phyloP scores from a whole-genome alignment of 2,113 vertebrate species.

The Orientallactaga bullata region DNA sequence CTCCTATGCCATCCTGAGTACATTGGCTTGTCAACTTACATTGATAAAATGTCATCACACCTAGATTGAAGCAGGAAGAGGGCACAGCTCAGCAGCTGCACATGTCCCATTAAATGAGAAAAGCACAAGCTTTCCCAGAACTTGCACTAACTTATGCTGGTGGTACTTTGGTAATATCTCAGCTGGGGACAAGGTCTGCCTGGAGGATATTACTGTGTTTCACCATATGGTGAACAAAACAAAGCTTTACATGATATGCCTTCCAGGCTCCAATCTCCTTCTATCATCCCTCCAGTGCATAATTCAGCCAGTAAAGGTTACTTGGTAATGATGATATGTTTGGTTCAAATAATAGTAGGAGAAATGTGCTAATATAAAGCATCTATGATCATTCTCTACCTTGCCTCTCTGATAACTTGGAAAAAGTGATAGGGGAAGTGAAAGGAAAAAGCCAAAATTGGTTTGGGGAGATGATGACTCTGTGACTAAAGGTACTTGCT shows the following conservation, averaged over 20 bases:
- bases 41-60: not conserved
- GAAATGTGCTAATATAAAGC: not conserved
- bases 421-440: not conserved
- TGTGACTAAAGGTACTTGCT: no score
- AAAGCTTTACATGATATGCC: no score
- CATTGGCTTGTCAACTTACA: not conserved
- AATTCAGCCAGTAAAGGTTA: not conserved
- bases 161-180: no score
- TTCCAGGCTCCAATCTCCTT: not conserved
- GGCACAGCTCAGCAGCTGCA: not conserved
- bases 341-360: not conserved
- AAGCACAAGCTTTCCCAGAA: not conserved
- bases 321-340: not conserved
- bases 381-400: not conserved
- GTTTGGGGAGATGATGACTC: no score
- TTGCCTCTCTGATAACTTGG: not conserved
- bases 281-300: not conserved
- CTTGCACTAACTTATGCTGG: not conserved
- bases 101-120: not conserved
- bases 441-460: not conserved
- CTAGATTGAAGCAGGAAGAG: not conserved
- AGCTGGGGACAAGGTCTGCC: no score
- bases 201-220: no score
- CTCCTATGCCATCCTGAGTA: not conserved
- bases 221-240: no score